phyloP scores from a whole-genome alignment of 2,113 vertebrate species.

The Pampusana beccarii region DNA sequence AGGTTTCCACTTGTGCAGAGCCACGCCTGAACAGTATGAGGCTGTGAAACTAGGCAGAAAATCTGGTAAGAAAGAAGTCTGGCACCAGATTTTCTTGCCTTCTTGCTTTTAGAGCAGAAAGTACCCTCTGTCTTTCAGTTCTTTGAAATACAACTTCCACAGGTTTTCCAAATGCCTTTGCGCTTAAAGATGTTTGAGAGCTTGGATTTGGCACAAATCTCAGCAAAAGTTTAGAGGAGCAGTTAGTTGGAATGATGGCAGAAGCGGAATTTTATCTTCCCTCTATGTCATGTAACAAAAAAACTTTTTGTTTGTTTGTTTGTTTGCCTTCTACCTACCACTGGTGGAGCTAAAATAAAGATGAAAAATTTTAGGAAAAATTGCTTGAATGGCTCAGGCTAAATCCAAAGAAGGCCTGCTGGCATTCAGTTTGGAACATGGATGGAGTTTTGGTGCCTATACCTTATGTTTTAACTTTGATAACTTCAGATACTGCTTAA shows the following conservation, averaged over 20 bases:
- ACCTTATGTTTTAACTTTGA: neutral
- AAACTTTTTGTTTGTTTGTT: neutral
- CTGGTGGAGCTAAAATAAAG: neutral
- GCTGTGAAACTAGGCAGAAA: neutral
- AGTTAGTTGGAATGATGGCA: neutral
- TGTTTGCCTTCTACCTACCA: neutral
- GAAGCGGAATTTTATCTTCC: neutral
- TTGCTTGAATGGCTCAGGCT: neutral
- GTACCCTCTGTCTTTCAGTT: neutral
- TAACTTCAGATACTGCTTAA: neutral
- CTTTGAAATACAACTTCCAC: neutral
- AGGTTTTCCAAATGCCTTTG: neutral
- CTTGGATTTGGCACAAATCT: neutral
- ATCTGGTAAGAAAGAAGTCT: neutral
- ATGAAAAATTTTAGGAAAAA: neutral
- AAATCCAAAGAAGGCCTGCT: neutral
- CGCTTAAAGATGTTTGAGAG: neutral
- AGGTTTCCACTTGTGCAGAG: neutral
- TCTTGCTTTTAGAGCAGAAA: slow-evolving; percentile 4
- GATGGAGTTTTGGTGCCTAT: neutral
- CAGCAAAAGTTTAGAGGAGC: neutral
- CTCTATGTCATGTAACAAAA: neutral
- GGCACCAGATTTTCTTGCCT: neutral
- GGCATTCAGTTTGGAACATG: neutral
- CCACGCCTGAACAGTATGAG: neutral